Evolutionary conservation across 2,888 invertebrate genomes (phyloP).

Genomic region (Branchinecta sandiegonensis): DNA sequence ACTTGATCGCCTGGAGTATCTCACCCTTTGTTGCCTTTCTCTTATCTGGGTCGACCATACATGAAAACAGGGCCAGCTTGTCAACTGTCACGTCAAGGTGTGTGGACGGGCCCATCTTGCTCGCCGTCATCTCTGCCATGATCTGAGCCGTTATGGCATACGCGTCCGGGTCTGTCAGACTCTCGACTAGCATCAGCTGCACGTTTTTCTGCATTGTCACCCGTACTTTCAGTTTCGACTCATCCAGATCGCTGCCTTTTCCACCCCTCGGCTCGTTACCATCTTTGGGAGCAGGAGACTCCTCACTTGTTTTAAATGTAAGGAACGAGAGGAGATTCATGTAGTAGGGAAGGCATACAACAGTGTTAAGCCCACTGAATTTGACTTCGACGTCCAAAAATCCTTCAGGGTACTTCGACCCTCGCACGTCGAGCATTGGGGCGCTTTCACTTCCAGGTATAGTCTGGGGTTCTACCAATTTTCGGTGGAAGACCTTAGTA

Average conservation of each 20-base stretch:
- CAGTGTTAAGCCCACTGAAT: not conserved
- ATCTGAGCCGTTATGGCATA: not conserved
- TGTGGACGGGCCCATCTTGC: not conserved
- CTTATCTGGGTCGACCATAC: not conserved
- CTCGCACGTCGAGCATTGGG: not conserved
- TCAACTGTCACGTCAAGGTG: not conserved
- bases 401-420: not conserved
- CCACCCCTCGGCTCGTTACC: not conserved
- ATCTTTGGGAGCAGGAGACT: not conserved
- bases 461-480: not conserved
- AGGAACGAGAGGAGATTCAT: not conserved
- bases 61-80: not conserved
- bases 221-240: no score
- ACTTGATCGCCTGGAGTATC: not conserved
- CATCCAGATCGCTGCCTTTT: not conserved
- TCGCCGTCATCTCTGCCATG: not conserved
- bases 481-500: not conserved
- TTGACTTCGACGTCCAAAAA: not conserved
- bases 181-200: not conserved
- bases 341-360: conserved; percentile 5
- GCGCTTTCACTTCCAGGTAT: not conserved
- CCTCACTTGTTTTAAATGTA: not conserved
- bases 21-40: not conserved
- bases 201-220: not conserved
- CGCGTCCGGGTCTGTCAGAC: not conserved